Base-by-base conservation (phyloP, 2,888 invertebrate species). In the Eutolmus rufibarbis region DNA sequence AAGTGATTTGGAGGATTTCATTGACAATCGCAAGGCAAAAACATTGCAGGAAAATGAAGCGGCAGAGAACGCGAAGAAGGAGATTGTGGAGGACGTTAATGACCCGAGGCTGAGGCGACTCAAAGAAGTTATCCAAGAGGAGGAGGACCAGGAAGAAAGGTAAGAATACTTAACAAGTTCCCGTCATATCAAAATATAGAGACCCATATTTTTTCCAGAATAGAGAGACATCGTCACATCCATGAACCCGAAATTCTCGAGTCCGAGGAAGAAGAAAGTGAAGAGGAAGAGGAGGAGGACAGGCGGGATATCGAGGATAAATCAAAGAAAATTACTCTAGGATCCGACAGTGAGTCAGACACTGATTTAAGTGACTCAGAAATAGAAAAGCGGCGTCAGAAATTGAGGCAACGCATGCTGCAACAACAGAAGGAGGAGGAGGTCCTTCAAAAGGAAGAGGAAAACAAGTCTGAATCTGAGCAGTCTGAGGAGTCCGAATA, bases 1-100 rank as follows among this genome's bases (percentile, higher is more conserved):
- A 88, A 97, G 97, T 4, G 98, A 97, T 89, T 95, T 95, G 31
- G 98, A 98, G 89, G 97, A 97, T 91, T 97, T 97, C 90, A 94
- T 97, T 90, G 97, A 97, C 89, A 93, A 93, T 88, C 93, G 93
- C 14, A 93, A 93, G 84, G 90, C 90, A 12, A 88, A 91, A 87
- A 89, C 89, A 23, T 86, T 79, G 74, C 88, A 81, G 14, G 87
- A 87, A 43, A 77, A 74, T 46, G 74, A 66, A 1, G 23, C 5
- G n/a, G 23, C 5, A 19, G 92, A 92, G 84, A 91, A 90, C 19
- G 89, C 90, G 51, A 86, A 23, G 91, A 88, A 23, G 89, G 90
- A 78, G 91, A 91, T 81, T 92, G 90, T 91, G 5, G 92, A 92
- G 81, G 93, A 96, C 91, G 93, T 95, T n/a, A 96, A 97, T 90